Percentiles rank a stretch among this genome's conserved stretches.
Evolutionary conservation across 2,888 invertebrate genomes (phyloP).

Genomic region (Limnephilus rhombicus): DNA sequence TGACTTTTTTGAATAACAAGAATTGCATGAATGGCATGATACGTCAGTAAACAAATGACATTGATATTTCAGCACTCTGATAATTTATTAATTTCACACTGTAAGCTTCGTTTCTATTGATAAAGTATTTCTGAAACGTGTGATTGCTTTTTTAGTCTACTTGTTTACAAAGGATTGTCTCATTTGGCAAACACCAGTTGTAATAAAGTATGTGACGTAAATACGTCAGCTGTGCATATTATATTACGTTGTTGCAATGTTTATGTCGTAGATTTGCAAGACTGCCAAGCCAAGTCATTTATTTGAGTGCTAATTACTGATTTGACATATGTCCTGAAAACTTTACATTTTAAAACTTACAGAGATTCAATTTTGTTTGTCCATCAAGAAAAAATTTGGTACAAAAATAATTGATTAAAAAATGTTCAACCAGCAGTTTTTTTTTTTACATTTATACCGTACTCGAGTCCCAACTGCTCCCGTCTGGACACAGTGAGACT

Average conservation of each 20-base stretch:
- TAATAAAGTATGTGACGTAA: background rate
- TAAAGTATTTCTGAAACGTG: background rate
- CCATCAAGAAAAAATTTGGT: background rate
- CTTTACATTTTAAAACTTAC: background rate
- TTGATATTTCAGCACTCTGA: background rate
- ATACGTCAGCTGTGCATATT: background rate
- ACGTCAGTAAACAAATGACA: background rate
- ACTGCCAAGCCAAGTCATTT: background rate
- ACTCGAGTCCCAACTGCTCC: too few relatives aligned
- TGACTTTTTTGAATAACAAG: background rate
- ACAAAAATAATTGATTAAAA: background rate
- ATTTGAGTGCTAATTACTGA: background rate
- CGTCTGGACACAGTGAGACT: too few relatives aligned
- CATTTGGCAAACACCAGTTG: background rate
- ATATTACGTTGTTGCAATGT: background rate
- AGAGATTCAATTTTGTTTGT: background rate
- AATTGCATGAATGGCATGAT: background rate
- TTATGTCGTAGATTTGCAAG: background rate
- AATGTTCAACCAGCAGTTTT: background rate
- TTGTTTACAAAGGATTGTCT: constrained; percentile 1
- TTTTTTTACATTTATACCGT: too few relatives aligned
- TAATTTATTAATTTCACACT: background rate
- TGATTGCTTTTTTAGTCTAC: background rate
- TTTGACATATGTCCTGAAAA: background rate
- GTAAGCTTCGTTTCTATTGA: background rate